Conservation (phyloP, 2,888 invertebrate species). For the Diarsia dahlii region DNA sequence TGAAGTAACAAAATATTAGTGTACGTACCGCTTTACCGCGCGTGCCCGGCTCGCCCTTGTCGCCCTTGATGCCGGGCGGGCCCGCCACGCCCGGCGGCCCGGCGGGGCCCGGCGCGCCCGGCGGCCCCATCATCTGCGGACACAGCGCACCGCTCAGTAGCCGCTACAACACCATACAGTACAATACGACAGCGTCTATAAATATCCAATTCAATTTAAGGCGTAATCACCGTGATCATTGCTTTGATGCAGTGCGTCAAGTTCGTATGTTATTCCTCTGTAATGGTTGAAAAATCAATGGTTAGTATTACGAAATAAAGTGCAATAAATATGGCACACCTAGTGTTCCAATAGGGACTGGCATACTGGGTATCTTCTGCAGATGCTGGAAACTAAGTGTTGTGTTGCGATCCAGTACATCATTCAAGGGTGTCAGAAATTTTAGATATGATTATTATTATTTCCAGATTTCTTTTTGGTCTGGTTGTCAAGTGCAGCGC, state of each 20-base stretch:
- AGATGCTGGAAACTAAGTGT: not conserved
- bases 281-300: not conserved
- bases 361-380: not conserved
- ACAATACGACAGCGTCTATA: not conserved
- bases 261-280: not conserved
- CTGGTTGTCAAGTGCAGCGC: not conserved
- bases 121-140: constrained; percentile 92
- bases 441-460: not conserved
- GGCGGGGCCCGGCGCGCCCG: constrained; percentile 94
- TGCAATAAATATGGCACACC: not conserved
- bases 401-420: not conserved
- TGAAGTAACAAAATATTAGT: not conserved
- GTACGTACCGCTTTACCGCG: constrained; percentile 95
- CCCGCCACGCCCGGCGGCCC: constrained; percentile 94
- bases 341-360: not conserved
- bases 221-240: not conserved
- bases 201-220: not conserved
- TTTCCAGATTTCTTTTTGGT: not conserved
- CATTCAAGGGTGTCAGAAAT: not conserved
- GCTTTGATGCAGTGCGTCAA: not conserved
- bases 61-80: constrained; percentile 96
- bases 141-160: not conserved
- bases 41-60: constrained; percentile 95
- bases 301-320: not conserved
- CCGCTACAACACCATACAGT: not conserved